Base-by-base conservation (phyloP, 2,888 invertebrate genomes). In the Adineta ricciae region DNA sequence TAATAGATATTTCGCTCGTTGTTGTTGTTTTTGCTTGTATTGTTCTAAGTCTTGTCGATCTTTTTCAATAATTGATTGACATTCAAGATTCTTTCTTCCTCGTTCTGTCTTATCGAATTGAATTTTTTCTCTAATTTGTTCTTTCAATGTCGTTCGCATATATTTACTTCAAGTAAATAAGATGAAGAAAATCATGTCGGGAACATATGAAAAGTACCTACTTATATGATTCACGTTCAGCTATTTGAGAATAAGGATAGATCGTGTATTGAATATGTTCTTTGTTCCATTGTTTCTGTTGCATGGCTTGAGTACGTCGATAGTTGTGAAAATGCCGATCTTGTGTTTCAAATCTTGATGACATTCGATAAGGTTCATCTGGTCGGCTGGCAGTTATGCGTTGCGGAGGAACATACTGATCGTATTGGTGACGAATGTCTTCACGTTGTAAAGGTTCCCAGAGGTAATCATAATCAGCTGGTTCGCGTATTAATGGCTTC, bases 121-220 rank as follows among this genome's bases (percentile, higher is more conserved):
- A 72, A 27, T 83, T 85, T 85, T 85, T 78, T 85, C 50, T 27
- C 78, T 84, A 21, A 85, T 85, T 83, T 85, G 85, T 78, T 78
- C 85, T 84, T 85, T 85, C 2, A 85, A 52, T 9, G 85, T 84
- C 21, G 83, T 52, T 11, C 85, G 85, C 19, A 85, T 85, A 16
- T 78, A 32, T 85, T 85, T 85, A 73, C 85, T 85, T 46, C 38
- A 72, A 7, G 41, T 16, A 41, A 41, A 41, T 8, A 24, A 5
- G 9, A 38, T 7, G 41, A 41, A 36, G 19, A 36, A 14, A 41
- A 8, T 21, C 38, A n/a, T n/a, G n/a, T n/a, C n/a, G n/a, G n/a
- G n/a, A n/a, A n/a, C n/a, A n/a, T n/a, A n/a, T n/a, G n/a, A n/a
- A n/a, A n/a, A n/a, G n/a, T n/a, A n/a, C 32, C 32, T 84, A 85